Evolutionary conservation across 2,113 vertebrate species (phyloP).

Genomic region (Phrynosoma blainvillii): DNA sequence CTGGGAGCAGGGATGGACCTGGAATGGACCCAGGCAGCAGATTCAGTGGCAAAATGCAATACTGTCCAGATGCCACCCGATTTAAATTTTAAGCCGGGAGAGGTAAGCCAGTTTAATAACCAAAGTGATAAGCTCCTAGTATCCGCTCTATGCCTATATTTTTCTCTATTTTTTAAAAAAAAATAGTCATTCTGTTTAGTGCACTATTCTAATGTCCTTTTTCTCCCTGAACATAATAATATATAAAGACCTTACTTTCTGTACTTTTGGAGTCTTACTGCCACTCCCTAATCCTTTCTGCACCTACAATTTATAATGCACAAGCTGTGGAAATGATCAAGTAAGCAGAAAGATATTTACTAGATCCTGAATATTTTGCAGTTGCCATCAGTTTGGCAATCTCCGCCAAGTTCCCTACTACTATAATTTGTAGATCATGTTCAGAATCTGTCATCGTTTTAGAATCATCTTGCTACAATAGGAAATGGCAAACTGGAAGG

Average conservation of each 20-base stretch:
- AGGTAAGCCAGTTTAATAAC: too few relatives aligned
- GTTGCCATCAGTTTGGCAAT: background rate
- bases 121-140: background rate
- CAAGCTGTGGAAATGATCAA: background rate
- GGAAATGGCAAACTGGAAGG: conserved; percentile 49
- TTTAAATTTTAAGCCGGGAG: too few relatives aligned
- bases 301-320: background rate
- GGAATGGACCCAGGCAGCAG: too few relatives aligned
- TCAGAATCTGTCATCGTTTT: conserved; percentile 38
- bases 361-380: background rate
- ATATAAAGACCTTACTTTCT: too few relatives aligned
- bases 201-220: background rate
- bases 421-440: conserved; percentile 21
- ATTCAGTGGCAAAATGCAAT: too few relatives aligned
- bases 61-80: too few relatives aligned
- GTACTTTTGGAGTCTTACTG: too few relatives aligned
- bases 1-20: too few relatives aligned
- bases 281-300: too few relatives aligned
- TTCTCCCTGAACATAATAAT: too few relatives aligned
- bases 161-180: background rate
- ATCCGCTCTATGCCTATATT: background rate
- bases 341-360: background rate
- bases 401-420: conserved; percentile 5
- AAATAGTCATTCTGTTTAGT: background rate
- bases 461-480: conserved; percentile 49